Evolutionary conservation across 2,113 vertebrate species (phyloP).

Genomic region (Peromyscus maniculatus): DNA sequence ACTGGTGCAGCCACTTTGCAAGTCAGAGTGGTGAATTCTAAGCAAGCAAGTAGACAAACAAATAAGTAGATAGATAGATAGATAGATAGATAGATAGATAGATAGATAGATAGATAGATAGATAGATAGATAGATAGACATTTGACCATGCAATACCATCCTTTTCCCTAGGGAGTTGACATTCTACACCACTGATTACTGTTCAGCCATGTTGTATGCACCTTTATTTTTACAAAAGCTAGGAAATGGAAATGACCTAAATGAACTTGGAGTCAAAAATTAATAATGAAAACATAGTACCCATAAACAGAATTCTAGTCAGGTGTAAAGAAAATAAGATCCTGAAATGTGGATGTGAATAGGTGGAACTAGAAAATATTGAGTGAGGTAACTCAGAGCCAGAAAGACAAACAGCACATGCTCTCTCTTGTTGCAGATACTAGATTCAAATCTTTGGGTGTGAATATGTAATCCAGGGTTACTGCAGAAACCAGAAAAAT

Average conservation of each 20-base stretch:
- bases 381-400: neutral
- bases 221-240: neutral
- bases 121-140: neutral
- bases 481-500: neutral
- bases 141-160: neutral
- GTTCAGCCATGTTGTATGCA: neutral
- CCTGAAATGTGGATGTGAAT: neutral
- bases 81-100: no score
- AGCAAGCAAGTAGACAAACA: no score
- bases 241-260: neutral
- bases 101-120: no score
- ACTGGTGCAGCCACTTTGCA: no score
- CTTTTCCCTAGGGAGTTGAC: neutral
- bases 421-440: neutral
- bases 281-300: neutral
- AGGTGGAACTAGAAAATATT: neutral
- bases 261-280: neutral
- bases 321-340: neutral
- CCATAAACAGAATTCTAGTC: neutral
- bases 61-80: no score
- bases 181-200: neutral
- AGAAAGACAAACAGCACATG: neutral
- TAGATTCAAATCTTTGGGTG: no score
- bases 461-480: no score
- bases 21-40: no score